Base-by-base conservation (phyloP, 2,888 invertebrate genomes). In the Limnephilus rhombicus region DNA sequence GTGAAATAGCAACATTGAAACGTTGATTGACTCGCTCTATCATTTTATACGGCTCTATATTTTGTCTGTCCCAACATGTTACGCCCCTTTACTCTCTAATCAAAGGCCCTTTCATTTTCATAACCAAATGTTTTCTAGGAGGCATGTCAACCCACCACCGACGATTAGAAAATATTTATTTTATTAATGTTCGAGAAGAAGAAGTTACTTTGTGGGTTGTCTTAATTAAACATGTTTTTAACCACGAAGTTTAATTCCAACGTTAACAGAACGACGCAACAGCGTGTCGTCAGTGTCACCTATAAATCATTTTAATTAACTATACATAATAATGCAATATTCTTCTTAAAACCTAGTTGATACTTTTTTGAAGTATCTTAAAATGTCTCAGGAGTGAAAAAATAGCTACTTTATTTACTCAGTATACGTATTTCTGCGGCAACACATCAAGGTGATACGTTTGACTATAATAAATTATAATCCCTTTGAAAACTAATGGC, bases 1-100 rank as follows among this genome's bases (percentile, higher is more conserved):
- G 68, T 88, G 31, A 88, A 88, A 80, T 53, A n/a, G 18, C 53
- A 34, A 53, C 68, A 88, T 45, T 85, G n/a, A 45, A 45, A 41
- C 24, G 13, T 34, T 15, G 68, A 31, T 29, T 68, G 88, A 88
- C 29, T 85, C 24, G 53, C 45, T 87, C 87, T 45, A 34, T 85
- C 24, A 85, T 41, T 41, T 85, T 85, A 37, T 34, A 41, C 41
- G 85, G 13, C 24, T 34, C 12, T 85, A 45, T 85, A 34, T 85
- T 41, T 45, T 85, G 18, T 24, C 41, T 34, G 41, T 85, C 45
- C 34, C 34, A 31, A 82, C 34, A 18, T 82, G 82, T 82, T 68
- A 68, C 68, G 82, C 82, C 34, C 82, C 18, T 82, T 82, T 34
- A 3, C 15, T 82, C 34, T 82, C 15, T 31, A 82, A 34, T 68